Conservation (phyloP, 2,797 vertebrate species). For the Cercopithecus diana region DNA sequence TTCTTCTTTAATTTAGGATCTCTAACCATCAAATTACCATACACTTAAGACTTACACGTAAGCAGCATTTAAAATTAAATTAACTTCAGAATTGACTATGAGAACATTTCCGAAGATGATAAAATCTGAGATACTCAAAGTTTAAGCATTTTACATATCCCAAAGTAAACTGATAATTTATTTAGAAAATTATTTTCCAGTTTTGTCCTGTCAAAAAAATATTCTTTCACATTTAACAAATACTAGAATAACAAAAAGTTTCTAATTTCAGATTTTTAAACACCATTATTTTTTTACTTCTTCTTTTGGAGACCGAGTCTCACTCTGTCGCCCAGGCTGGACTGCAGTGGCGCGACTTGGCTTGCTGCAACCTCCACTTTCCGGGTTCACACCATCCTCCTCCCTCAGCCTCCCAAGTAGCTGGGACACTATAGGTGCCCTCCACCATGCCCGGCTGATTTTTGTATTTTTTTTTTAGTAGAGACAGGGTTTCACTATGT, state of each 20-base stretch:
- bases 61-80: slow-evolving; percentile 33
- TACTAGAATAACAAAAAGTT: slow-evolving; percentile 15
- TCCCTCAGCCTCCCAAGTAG: too few species aligned
- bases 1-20: background rate
- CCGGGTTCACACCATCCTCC: too few species aligned
- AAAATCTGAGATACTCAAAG: slow-evolving; percentile 43
- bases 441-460: too few species aligned
- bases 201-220: background rate
- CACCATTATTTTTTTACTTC: background rate
- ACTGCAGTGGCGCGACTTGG: too few species aligned
- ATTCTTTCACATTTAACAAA: slow-evolving; percentile 35
- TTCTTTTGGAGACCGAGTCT: too few species aligned
- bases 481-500: too few species aligned
- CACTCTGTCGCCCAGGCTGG: too few species aligned
- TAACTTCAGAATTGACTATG: slow-evolving; percentile 29
- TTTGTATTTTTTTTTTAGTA: too few species aligned
- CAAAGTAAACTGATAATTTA: slow-evolving; percentile 14
- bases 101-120: slow-evolving; percentile 17
- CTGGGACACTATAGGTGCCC: too few species aligned
- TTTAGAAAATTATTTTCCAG: slow-evolving; percentile 43
- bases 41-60: background rate
- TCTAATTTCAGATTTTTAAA: slow-evolving; percentile 44
- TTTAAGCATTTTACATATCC: slow-evolving; percentile 21
- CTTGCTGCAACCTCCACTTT: too few species aligned
- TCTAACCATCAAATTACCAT: background rate